Evolutionary conservation across 2,888 invertebrate genomes (phyloP).

Genomic region (Sminthurinus aureus): DNA sequence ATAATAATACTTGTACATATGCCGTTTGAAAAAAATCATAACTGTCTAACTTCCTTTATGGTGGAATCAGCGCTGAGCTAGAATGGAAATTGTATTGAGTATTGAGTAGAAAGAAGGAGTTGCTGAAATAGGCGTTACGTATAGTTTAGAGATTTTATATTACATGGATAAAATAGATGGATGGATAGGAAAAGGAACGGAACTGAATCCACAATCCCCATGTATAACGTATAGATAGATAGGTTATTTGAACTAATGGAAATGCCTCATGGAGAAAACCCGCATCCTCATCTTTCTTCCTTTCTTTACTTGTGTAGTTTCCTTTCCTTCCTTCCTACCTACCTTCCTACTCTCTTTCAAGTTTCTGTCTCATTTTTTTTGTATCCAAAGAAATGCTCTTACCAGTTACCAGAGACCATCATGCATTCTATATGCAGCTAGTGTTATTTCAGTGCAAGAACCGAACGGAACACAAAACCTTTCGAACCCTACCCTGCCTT

Average conservation of each 20-base stretch:
- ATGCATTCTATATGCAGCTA: not conserved
- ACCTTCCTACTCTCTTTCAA: not conserved
- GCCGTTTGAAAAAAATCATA: not conserved
- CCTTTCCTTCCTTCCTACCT: constrained; percentile 9
- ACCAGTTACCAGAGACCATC: constrained; percentile 5
- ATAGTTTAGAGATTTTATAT: constrained; percentile 19
- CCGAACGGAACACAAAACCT: no score
- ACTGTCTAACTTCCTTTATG: constrained; percentile 10
- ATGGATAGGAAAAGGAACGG: not conserved
- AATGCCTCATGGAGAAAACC: constrained; percentile 22
- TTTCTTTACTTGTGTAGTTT: not conserved
- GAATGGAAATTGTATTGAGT: constrained; percentile 31
- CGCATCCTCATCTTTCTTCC: constrained; percentile 1
- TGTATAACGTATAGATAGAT: constrained; percentile 20
- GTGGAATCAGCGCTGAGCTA: constrained; percentile 16
- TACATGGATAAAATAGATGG: no score
- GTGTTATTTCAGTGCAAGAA: not conserved
- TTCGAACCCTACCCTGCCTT: not conserved
- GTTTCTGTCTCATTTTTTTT: not conserved
- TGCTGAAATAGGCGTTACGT: constrained; percentile 17
- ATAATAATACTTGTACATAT: not conserved
- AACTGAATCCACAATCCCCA: no score
- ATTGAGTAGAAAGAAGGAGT: constrained; percentile 24
- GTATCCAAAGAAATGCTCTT: constrained; percentile 17
- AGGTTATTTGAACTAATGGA: constrained; percentile 27